Base-by-base conservation (phyloP, 2,888 invertebrate genomes). In the Agrenia bidenticulata region DNA sequence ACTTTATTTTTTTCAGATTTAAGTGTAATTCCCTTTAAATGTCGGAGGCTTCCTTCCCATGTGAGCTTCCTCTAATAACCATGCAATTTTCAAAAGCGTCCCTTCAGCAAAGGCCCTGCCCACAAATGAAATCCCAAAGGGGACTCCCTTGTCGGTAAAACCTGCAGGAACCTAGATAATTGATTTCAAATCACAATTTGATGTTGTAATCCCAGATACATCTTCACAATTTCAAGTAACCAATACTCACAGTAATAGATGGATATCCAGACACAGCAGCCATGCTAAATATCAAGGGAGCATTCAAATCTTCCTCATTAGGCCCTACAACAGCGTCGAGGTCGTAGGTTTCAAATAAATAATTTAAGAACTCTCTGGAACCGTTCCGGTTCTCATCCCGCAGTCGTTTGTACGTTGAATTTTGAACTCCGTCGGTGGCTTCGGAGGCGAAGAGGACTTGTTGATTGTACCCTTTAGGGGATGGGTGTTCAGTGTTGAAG, bases 41-140 rank as follows among this genome's bases (percentile, higher is more conserved):
- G 5, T 15, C 15, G 45, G 45, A 45, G 45, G 45, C 15, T 15
- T 45, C 19, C 45, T 15, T 17, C 15, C 45, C n/a, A 5, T 4
- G 19, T 5, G n/a, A 5, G 45, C 5, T 39, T 56, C 32, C 15
- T 69, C 69, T 1, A 62, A 41, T 13, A 59, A 13, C 37, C 61
- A 19, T 1, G 64, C 69, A 56, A 72, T 61, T 53, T 66, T 49
- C 1, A 72, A 41, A 1, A 72, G 32, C 2, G 26, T 42, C 1
- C 24, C 26, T 37, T 72, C 72, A n/a, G 69, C 54, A 32, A 63
- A 41, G 15, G 64, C 60, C 21, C 19, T 37, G 17, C 69, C 72
- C 39, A 67, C 54, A 17, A 72, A 67, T n/a, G 63, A 59, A 23
- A 69, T 45, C 42, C 72, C 72, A 58, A 69, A 67, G 1, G 72